Evolutionary conservation across 1,140 invertebrate genomes (phyloP).

Genomic region (Belonocnema kinseyi): DNA sequence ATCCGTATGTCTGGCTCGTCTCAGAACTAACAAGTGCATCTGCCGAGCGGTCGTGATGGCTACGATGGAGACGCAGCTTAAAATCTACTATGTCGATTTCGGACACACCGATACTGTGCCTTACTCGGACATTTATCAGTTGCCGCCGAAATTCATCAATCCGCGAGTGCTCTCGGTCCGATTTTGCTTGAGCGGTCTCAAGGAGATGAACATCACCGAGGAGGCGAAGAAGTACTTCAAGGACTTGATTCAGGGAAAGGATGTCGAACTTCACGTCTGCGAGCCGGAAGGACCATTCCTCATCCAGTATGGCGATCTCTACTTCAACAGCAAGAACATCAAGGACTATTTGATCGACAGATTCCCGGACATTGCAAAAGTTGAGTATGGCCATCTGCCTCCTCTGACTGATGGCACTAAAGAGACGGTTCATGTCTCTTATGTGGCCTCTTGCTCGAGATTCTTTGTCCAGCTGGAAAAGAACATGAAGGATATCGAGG

Average conservation of each 20-base stretch:
- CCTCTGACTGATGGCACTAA: conserved; percentile 61
- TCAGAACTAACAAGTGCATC: conserved; percentile 80
- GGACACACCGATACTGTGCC: conserved; percentile 84
- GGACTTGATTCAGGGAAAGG: conserved; percentile 78
- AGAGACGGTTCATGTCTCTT: conserved; percentile 81
- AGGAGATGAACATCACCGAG: conserved; percentile 79
- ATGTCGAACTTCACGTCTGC: conserved; percentile 80
- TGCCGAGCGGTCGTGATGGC: conserved; percentile 85
- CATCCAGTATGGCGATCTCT: conserved; percentile 84
- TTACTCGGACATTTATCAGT: conserved; percentile 82
- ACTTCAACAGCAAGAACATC: conserved; percentile 77
- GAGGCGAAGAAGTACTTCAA: conserved; percentile 84
- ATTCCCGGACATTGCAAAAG: conserved; percentile 51
- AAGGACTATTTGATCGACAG: conserved; percentile 75
- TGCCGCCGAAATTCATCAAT: conserved; percentile 82
- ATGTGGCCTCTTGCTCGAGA: conserved; percentile 81
- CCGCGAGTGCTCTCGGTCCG: conserved; percentile 76
- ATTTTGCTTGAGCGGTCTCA: conserved; percentile 82
- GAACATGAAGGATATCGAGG: conserved; percentile 76
- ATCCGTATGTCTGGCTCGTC: conserved; percentile 81
- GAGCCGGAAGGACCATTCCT: conserved; percentile 81
- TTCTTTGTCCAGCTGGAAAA: conserved; percentile 83
- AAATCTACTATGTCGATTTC: conserved; percentile 87
- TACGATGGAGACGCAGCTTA: conserved; percentile 76
- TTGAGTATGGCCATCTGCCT: conserved; percentile 23